These are phyloP conservation scores for Scaptomyza hsui DNA, from an alignment of 1,140 invertebrate species.

Conservation along the genomic window DNA sequence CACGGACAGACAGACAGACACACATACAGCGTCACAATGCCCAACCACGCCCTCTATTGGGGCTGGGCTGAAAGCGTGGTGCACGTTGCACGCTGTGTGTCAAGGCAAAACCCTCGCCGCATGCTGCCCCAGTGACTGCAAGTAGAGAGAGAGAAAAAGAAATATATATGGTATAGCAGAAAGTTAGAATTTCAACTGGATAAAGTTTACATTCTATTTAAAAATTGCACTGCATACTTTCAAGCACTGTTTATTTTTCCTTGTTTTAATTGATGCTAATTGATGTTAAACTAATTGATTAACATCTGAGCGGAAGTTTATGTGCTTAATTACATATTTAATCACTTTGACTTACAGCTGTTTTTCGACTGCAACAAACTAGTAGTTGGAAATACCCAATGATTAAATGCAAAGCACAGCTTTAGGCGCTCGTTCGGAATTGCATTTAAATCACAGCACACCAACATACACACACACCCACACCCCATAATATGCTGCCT, in stretches of 20 bases:
- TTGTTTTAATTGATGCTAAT: too few relatives aligned
- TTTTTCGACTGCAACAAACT: constrained; percentile 4
- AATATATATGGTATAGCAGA: too few relatives aligned
- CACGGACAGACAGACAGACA: not conserved
- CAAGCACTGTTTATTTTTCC: too few relatives aligned
- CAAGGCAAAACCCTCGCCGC: constrained; percentile 53
- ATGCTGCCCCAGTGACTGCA: constrained; percentile 48
- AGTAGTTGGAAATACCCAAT: not conserved
- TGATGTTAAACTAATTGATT: too few relatives aligned
- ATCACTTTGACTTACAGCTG: not conserved
- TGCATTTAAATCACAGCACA: constrained; percentile 39
- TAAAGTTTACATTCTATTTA: too few relatives aligned
- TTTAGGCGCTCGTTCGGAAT: constrained; percentile 17
- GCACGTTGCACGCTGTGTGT: constrained; percentile 42
- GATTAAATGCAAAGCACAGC: constrained; percentile 2
- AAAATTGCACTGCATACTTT: too few relatives aligned
- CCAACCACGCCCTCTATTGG: constrained; percentile 39
- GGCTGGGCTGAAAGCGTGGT: constrained; percentile 45
- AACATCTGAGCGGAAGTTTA: not conserved
- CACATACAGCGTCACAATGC: constrained; percentile 1
- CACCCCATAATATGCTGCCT: constrained; percentile 33
- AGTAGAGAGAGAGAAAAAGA: not conserved
- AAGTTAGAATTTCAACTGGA: not conserved
- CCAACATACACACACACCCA: constrained; percentile 1
- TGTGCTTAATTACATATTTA: not conserved